Evolutionary conservation across 2,113 vertebrate species (phyloP), one percentile per base, ranked within the genome.

Genomic region (Tamias sibiricus): DNA sequence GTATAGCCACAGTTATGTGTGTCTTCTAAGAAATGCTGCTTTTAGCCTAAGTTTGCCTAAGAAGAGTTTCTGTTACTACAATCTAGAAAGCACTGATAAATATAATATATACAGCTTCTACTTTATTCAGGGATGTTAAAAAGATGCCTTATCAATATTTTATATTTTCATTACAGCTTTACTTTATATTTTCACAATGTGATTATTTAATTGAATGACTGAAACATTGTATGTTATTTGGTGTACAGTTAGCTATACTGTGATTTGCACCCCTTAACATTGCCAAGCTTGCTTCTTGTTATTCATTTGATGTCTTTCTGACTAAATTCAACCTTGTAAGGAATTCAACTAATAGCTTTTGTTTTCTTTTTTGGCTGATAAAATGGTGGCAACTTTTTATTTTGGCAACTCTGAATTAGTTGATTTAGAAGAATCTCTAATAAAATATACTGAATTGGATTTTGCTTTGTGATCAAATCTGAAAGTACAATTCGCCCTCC

Each of bases 391-490:
- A 69, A 20, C 30, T 3, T 86, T 95, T 62, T 62, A 74, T 94
- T 87, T 90, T 22, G 77, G 2, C 44, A 17, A n/a, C 20, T 79
- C 71, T 47, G 40, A 86, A 66, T 95, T 28, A 62, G 13, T 64
- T 82, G 72, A 42, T 49, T 95, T 96, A 24, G 22, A 95, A 20
- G 19, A 64, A 6, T 47, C 35, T 76, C 14, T 71, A 83, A 14
- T 28, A 37, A 6, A 81, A 44, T 24, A 71, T n/a, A 13, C n/a
- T 69, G 22, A 57, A 44, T 42, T 94, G 32, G 37, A 47, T 74
- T 87, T 91, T 80, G 12, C 47, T 93, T 88, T 87, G 90, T 87
- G 24, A 76, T 74, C 37, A 91, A 82, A 79, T 66, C 40, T 13
- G 40, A 72, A 64, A 75, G 32, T 86, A 75, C n/a, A 40, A 24